These are phyloP conservation scores for Monochamus alternatus DNA, from an alignment of 2,888 invertebrate species.

Conservation along the genomic window DNA sequence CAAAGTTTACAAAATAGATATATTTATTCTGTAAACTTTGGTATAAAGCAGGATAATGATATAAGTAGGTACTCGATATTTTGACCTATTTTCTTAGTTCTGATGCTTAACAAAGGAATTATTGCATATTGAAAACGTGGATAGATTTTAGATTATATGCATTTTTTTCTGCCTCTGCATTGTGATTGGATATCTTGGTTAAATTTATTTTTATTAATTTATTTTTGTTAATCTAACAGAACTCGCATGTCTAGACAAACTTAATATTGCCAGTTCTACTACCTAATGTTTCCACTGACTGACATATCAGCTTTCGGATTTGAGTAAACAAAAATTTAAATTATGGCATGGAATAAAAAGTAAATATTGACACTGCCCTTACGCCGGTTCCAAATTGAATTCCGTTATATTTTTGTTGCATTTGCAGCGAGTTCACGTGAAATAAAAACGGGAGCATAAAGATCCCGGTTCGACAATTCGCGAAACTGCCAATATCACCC, in stretches of 20 bases:
- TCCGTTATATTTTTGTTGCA: constrained; percentile 22
- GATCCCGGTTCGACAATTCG: constrained; percentile 19
- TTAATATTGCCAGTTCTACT: not conserved
- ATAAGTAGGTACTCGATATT: no score
- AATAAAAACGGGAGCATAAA: constrained; percentile 10
- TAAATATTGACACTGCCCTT: constrained; percentile 24
- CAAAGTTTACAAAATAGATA: no score
- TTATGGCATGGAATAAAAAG: constrained; percentile 12
- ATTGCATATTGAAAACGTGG: no score
- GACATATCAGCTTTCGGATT: not conserved
- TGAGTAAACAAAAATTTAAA: constrained; percentile 15
- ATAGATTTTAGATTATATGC: no score
- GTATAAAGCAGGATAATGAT: no score
- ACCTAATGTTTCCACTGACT: not conserved
- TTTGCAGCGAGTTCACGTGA: constrained; percentile 23
- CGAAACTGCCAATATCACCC: constrained; percentile 23
- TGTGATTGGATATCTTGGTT: no score
- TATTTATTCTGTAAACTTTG: no score
- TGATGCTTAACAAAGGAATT: no score
- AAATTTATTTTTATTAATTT: not conserved
- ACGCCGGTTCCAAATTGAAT: constrained; percentile 27
- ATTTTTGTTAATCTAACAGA: not conserved
- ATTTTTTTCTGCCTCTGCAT: no score
- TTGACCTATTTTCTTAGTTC: no score
- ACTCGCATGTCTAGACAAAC: no score